Evolutionary conservation across 1,140 invertebrate genomes (phyloP).

Genomic region (Thaumatotibia leucotreta): DNA sequence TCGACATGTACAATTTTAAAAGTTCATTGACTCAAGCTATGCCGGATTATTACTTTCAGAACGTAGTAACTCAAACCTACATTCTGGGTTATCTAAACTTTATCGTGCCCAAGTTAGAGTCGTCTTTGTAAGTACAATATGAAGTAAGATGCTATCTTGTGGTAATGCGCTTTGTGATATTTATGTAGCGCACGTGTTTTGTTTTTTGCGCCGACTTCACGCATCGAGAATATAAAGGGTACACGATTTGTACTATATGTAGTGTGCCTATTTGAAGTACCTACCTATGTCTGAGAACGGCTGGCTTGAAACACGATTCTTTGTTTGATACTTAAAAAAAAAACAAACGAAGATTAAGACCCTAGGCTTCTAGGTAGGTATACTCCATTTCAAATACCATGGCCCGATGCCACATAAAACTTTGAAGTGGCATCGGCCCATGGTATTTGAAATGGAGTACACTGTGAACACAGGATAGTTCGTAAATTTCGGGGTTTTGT

Average conservation of each 20-base stretch:
- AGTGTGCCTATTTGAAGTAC: not conserved
- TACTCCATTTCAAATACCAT: no score
- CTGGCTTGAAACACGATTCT: not conserved
- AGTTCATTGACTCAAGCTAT: not conserved
- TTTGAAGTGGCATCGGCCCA: no score
- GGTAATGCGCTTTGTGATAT: not conserved
- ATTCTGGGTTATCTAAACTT: not conserved
- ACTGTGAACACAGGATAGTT: no score
- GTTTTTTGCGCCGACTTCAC: slow-evolving; percentile 6
- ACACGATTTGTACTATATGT: not conserved
- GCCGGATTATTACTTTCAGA: not conserved
- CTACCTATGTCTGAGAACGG: not conserved
- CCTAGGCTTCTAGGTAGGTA: no score
- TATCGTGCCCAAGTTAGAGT: not conserved
- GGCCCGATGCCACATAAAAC: no score
- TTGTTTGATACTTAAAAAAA: not conserved
- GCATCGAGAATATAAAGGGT: slow-evolving; percentile 6
- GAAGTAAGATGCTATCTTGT: not conserved
- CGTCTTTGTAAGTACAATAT: not conserved
- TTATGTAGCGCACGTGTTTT: slow-evolving; percentile 4
- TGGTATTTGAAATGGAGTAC: no score
- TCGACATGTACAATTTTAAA: not conserved
- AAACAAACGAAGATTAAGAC: no score
- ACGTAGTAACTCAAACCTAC: not conserved
- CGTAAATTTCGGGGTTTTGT: no score